A percentile compares a stretch with the other conserved stretches of the same genome.
phyloP scores from a whole-genome alignment of 2,888 invertebrate genomes.

The Polyploca ridens region DNA sequence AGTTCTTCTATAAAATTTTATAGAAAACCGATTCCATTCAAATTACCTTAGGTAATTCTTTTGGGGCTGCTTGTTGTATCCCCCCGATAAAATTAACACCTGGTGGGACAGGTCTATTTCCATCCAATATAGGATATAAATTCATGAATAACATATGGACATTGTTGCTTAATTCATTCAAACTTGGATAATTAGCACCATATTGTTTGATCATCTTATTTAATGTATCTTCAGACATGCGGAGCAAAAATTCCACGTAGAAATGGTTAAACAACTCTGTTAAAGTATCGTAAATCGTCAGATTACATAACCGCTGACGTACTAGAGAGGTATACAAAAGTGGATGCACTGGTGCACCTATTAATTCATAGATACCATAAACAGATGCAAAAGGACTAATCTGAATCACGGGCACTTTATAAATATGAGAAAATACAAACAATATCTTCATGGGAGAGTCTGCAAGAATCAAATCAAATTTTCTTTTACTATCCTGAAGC shows the following conservation, averaged over 20 bases:
- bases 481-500: conserved; percentile 28
- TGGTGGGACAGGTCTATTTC: neutral
- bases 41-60: neutral
- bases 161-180: neutral
- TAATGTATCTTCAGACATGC: conserved; percentile 15
- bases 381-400: conserved; percentile 47
- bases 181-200: conserved; percentile 20
- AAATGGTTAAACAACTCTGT: neutral
- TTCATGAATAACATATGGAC: neutral
- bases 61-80: neutral
- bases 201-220: conserved; percentile 28
- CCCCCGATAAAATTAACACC: neutral
- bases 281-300: conserved; percentile 38
- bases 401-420: conserved; percentile 43
- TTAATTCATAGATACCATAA: no score
- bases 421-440: conserved; percentile 35
- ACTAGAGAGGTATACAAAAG: conserved; percentile 39
- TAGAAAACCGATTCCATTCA: neutral
- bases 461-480: conserved; percentile 49
- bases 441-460: conserved; percentile 28
- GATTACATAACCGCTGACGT: conserved; percentile 29
- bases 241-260: conserved; percentile 15
- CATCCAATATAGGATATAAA: neutral
- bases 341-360: conserved; percentile 20
- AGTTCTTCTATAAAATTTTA: no score